Percentiles rank a stretch among this genome's conserved stretches.
phyloP scores from a whole-genome alignment of 1,140 invertebrate genomes.

The Watersipora subatra region DNA sequence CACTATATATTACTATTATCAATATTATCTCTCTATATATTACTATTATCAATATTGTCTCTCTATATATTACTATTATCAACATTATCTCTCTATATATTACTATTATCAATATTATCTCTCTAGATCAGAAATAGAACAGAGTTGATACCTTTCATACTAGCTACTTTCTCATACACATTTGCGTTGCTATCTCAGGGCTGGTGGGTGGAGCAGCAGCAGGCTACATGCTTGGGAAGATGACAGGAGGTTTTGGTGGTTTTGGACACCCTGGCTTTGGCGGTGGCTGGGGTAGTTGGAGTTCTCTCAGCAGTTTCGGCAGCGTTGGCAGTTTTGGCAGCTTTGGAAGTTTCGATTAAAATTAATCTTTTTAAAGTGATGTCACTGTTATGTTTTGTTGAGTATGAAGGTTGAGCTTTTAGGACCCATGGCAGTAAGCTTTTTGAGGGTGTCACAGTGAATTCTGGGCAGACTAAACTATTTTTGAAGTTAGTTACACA shows the following conservation, averaged over 20 bases:
- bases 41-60: too few species aligned
- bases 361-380: not conserved
- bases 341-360: slow-evolving; percentile 22
- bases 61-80: too few species aligned
- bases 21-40: too few species aligned
- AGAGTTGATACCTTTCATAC: too few species aligned
- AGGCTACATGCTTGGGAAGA: slow-evolving; percentile 19
- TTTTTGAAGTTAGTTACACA: slow-evolving; percentile 5
- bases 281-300: slow-evolving; percentile 25
- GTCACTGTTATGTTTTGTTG: slow-evolving; percentile 6
- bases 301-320: slow-evolving; percentile 18
- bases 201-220: slow-evolving; percentile 21
- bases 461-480: not conserved
- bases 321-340: slow-evolving; percentile 24
- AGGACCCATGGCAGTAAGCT: not conserved
- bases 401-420: not conserved
- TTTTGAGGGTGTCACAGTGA: not conserved
- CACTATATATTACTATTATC: too few species aligned
- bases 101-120: too few species aligned
- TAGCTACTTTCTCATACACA: too few species aligned
- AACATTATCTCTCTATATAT: too few species aligned
- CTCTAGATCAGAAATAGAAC: too few species aligned
- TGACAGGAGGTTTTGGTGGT: slow-evolving; percentile 16
- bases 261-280: slow-evolving; percentile 11
- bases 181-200: slow-evolving; percentile 18